Percentiles rank a stretch among this genome's conserved stretches.
These are phyloP conservation scores for Copidosoma aretas DNA, from an alignment of 2,888 invertebrate genomes.

Conservation along the genomic window DNA sequence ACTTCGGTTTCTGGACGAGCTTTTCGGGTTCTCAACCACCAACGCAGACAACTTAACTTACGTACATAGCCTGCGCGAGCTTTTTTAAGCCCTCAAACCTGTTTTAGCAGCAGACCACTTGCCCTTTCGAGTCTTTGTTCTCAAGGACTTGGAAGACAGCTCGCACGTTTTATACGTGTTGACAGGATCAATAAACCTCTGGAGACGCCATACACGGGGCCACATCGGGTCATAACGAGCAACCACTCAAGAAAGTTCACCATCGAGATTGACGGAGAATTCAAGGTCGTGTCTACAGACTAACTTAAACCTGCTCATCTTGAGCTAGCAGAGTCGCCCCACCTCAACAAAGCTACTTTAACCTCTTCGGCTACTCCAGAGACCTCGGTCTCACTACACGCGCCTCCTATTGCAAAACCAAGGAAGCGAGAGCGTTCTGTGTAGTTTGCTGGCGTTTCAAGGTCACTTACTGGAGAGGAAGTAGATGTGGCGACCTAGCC, in stretches of 20 bases:
- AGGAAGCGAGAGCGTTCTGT: background rate
- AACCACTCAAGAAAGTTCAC: too few relatives aligned
- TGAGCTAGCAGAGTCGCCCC: slow-evolving; percentile 9
- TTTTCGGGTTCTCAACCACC: slow-evolving; percentile 17
- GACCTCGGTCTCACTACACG: too few relatives aligned
- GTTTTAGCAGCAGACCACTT: slow-evolving; percentile 20
- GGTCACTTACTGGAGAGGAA: background rate
- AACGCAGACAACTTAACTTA: slow-evolving; percentile 7
- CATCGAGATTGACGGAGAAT: too few relatives aligned
- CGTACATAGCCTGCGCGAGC: slow-evolving; percentile 14
- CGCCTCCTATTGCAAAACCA: too few relatives aligned
- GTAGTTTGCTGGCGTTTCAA: background rate
- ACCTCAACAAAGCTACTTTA: slow-evolving; percentile 2
- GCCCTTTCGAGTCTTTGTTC: slow-evolving; percentile 9
- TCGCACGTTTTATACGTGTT: slow-evolving; percentile 13
- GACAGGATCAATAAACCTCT: too few relatives aligned
- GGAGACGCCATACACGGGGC: too few relatives aligned
- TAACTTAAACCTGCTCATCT: too few relatives aligned
- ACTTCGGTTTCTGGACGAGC: slow-evolving; percentile 9
- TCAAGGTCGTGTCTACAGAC: too few relatives aligned
- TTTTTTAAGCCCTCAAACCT: slow-evolving; percentile 16
- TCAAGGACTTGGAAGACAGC: slow-evolving; percentile 4
- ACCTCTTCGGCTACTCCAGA: background rate
- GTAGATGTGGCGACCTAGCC: background rate
- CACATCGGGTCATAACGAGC: too few relatives aligned